Conservation (phyloP, 2,113 vertebrate species). For the Sterna hirundo region DNA sequence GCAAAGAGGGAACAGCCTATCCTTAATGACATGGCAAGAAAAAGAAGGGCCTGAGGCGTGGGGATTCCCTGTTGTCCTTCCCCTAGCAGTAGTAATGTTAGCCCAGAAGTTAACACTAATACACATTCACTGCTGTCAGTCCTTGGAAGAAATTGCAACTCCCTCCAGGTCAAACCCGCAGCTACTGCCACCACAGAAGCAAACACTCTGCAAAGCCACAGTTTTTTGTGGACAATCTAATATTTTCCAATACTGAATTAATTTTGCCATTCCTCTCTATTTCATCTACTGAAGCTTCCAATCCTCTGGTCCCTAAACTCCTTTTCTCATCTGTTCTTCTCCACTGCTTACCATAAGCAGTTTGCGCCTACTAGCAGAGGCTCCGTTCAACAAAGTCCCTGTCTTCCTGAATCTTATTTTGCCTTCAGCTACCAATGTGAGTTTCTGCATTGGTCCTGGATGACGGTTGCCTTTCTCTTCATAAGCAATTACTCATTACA, state of each 20-base stretch:
- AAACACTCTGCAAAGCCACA: neutral
- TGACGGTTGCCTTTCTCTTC: neutral
- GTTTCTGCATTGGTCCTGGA: neutral
- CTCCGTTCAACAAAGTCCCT: neutral
- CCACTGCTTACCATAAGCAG: neutral
- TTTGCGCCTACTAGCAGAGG: neutral
- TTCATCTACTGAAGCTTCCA: neutral
- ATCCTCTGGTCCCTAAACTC: neutral
- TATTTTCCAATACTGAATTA: neutral
- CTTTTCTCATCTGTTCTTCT: neutral
- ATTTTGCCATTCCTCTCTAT: neutral
- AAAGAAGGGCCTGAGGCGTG: neutral
- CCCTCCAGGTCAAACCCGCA: neutral
- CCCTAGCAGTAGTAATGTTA: rapidly evolving
- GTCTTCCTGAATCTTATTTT: neutral
- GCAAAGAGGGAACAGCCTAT: neutral
- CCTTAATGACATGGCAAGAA: neutral
- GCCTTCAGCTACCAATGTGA: neutral
- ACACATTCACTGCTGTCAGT: neutral
- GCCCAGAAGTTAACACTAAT: neutral
- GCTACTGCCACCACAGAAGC: neutral
- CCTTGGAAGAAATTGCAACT: neutral
- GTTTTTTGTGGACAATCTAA: neutral
- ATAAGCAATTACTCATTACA: neutral
- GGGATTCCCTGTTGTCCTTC: neutral